Evolutionary conservation across 2,888 invertebrate species (phyloP), one percentile per base, ranked within the genome.

Genomic region (Drosophila acutilabella): DNA sequence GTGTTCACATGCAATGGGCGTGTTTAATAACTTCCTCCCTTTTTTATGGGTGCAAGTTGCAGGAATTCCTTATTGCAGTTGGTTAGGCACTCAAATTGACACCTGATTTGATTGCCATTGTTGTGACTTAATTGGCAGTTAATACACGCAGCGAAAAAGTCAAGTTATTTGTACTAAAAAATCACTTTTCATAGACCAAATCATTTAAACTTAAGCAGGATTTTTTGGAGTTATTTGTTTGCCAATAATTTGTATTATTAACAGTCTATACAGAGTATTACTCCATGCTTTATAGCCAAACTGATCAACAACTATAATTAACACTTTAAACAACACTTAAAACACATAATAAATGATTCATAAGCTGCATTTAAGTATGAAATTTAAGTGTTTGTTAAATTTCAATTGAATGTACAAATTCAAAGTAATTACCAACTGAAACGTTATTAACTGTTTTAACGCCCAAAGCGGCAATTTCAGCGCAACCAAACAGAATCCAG

Each of bases 1-100:
- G 58, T 58, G 26, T 78, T 38, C 62, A 65, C 78, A 80, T 85
- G 88, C 71, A 82, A 80, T 68, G 83, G 80, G 68, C 70, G 88
- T 88, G 79, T 74, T 85, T 87, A 85, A 79, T 74, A 71, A 74
- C 79, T 84, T 88, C 89, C 80, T 56, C 54, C 33, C 54, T 56
- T 65, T 66, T 71, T 30, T 30, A 30, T 30, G 26, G 13, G 36
- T 5, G 13, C 13, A 36, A 51, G 52, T 48, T 47, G 16, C 61
- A 66, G 67, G 65, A 60, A 68, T 71, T 61, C 69, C 57, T 68
- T 68, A 26, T 6, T 78, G 14, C 66, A 73, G 53, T 68, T 81
- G 81, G 78, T 70, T 74, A 60, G 67, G 48, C 71, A 57, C 61
- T 64, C 59, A 74, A 78, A 69, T 67, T 78, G 81, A 87, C 87